These are phyloP conservation scores for Euzetes globulus DNA, from an alignment of 2,888 invertebrate species.

Conservation along the genomic window DNA sequence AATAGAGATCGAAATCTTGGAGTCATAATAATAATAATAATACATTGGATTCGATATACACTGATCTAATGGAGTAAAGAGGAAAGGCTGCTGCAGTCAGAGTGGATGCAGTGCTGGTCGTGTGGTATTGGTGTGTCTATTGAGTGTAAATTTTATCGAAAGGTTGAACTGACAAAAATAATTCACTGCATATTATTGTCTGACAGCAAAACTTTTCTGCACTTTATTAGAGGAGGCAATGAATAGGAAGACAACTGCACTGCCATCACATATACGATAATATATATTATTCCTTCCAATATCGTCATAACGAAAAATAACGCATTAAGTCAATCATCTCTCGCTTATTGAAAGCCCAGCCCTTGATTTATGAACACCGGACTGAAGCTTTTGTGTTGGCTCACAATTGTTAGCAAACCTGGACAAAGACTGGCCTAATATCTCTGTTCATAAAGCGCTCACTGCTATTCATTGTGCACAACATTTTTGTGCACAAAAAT, in stretches of 20 bases:
- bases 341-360: slow-evolving; percentile 23
- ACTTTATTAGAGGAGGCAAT: slow-evolving; percentile 23
- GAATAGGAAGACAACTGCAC: slow-evolving; percentile 22
- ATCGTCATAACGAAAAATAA: slow-evolving; percentile 28
- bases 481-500: slow-evolving; percentile 25
- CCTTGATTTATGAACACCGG: slow-evolving; percentile 29
- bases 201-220: slow-evolving; percentile 7
- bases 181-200: slow-evolving; percentile 25
- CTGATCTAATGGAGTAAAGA: background rate
- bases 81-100: background rate
- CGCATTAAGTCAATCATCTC: slow-evolving; percentile 27
- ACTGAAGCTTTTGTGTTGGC: slow-evolving; percentile 22
- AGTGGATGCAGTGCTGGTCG: background rate
- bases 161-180: slow-evolving; percentile 23
- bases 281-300: slow-evolving; percentile 24
- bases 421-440: slow-evolving; percentile 27
- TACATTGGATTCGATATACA: background rate
- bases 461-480: slow-evolving; percentile 20
- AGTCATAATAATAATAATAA: slow-evolving; percentile 22
- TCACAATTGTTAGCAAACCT: slow-evolving; percentile 28
- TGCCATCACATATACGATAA: slow-evolving; percentile 17
- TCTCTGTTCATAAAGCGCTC: slow-evolving; percentile 22
- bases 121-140: background rate
- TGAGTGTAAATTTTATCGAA: slow-evolving; percentile 25
- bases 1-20: slow-evolving; percentile 26